These are phyloP conservation scores for Sebastes aleutianus DNA, from an alignment of 2,797 vertebrate genomes.

Conservation along the genomic window DNA sequence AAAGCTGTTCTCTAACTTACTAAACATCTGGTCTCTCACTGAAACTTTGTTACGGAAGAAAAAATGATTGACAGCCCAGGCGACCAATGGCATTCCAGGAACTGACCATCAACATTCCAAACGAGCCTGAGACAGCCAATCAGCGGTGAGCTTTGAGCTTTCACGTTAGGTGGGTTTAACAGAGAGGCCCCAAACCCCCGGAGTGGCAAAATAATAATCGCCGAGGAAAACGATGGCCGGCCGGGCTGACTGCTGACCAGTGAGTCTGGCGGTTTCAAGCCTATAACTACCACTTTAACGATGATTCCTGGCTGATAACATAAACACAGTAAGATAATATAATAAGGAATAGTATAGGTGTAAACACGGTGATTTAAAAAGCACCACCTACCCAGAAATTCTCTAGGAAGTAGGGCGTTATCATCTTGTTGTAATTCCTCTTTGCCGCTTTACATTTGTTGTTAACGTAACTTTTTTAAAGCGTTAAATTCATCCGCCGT, in stretches of 20 bases:
- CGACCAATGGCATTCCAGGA: conserved; percentile 72
- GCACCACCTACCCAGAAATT: conserved; percentile 92
- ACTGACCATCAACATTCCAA: conserved; percentile 69
- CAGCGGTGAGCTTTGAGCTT: conserved; percentile 3
- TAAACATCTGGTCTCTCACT: conserved; percentile 76
- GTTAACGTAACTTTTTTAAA: conserved; percentile 54
- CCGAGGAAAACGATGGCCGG: conserved; percentile 54
- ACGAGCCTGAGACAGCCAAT: conserved; percentile 67
- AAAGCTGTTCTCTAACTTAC: conserved; percentile 39
- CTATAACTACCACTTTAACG: not conserved
- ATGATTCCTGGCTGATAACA: conserved; percentile 46
- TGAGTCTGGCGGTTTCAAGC: not conserved
- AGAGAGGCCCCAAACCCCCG: conserved; percentile 80
- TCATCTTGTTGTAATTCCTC: conserved; percentile 83
- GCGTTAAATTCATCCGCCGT: conserved; percentile 72
- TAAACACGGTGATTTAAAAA: conserved; percentile 48
- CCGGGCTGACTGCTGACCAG: conserved; percentile 17
- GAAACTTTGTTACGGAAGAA: conserved; percentile 82
- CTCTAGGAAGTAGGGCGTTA: conserved; percentile 94
- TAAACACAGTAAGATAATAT: conserved; percentile 47
- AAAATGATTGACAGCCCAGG: conserved; percentile 68
- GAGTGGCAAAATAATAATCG: conserved; percentile 70
- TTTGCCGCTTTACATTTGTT: conserved; percentile 49
- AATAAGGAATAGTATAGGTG: conserved; percentile 57
- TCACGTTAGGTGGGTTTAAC: conserved; percentile 73